Evolutionary conservation across 2,888 invertebrate genomes (phyloP).

Genomic region (Tigriopus californicus): DNA sequence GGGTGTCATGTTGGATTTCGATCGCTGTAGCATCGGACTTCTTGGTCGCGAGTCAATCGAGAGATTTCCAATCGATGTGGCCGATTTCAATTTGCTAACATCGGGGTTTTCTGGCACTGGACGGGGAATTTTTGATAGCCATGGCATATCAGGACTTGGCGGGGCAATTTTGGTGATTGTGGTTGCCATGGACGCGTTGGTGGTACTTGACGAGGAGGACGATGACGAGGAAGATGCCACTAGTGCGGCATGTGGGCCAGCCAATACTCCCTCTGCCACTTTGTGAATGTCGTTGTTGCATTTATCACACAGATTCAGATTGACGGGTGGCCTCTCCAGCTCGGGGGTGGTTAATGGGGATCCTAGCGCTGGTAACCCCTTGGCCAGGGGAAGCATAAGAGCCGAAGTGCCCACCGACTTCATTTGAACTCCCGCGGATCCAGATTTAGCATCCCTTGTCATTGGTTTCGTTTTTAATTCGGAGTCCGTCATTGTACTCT

Average conservation of each 20-base stretch:
- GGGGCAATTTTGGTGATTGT: background rate
- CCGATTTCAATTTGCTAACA: slow-evolving; percentile 9
- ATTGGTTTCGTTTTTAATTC: background rate
- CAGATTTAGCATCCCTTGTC: slow-evolving; percentile 8
- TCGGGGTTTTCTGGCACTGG: slow-evolving; percentile 11
- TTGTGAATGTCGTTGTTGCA: slow-evolving; percentile 14
- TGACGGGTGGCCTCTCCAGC: background rate
- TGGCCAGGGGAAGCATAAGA: background rate
- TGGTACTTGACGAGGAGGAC: background rate
- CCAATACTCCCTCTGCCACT: slow-evolving; percentile 10
- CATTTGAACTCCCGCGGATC: background rate
- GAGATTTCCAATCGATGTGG: slow-evolving; percentile 10
- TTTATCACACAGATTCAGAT: slow-evolving; percentile 13
- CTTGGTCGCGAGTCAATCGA: background rate
- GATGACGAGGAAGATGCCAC: background rate
- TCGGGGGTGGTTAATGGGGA: slow-evolving; percentile 14
- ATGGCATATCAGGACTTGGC: slow-evolving; percentile 6
- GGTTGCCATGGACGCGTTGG: no score
- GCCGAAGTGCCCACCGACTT: background rate
- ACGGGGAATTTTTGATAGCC: slow-evolving; percentile 12
- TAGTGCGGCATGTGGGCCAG: background rate
- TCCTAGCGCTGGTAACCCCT: slow-evolving; percentile 8
- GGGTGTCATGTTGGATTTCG: slow-evolving; percentile 13
- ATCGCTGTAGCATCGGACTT: slow-evolving; percentile 6
- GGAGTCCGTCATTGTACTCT: slow-evolving; percentile 4